Evolutionary conservation across 1,140 invertebrate genomes (phyloP).

Genomic region (Leptopilina boulardi): DNA sequence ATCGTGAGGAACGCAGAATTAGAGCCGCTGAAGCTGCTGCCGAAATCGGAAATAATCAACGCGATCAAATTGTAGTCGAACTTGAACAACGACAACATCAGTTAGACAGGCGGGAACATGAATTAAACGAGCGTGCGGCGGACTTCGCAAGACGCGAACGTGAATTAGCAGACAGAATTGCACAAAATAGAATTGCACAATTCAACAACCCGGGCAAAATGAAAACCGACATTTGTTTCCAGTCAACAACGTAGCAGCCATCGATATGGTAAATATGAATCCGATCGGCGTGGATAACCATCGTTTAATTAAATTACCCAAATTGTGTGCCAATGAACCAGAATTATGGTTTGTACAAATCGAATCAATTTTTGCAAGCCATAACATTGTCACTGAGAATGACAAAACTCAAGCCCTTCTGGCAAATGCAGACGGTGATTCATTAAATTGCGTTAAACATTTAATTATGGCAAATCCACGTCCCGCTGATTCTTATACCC

Average conservation of each 20-base stretch:
- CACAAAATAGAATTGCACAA: neutral
- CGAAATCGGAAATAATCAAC: no score
- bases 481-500: neutral
- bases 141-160: neutral
- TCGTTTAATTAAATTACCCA: neutral
- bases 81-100: neutral
- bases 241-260: neutral
- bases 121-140: neutral
- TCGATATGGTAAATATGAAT: neutral
- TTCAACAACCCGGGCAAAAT: neutral
- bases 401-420: neutral
- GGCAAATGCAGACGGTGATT: neutral
- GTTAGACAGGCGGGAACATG: neutral
- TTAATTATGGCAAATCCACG: neutral
- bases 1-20: no score
- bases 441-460: neutral
- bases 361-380: neutral
- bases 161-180: neutral
- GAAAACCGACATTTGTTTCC: neutral
- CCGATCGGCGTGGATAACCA: neutral
- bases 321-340: neutral
- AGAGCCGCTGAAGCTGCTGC: no score
- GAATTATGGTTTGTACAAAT: conserved; percentile 1
- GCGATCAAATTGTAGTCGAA: no score
- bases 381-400: neutral